Percentiles rank a stretch among this genome's conserved stretches.
Evolutionary conservation across 2,797 vertebrate species (phyloP).

Genomic region (Rhinogobio ventralis): DNA sequence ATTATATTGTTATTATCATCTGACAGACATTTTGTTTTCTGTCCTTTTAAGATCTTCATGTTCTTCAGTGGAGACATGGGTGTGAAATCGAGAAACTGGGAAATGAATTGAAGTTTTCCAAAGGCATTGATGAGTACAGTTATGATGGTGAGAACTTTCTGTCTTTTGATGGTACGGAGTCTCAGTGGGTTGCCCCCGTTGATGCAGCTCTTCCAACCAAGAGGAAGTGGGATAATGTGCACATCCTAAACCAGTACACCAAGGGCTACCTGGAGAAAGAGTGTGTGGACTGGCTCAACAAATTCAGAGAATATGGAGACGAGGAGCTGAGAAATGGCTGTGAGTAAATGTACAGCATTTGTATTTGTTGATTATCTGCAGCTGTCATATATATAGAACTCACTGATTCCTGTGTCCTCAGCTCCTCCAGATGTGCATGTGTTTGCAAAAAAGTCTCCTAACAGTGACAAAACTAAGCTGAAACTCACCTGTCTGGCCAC

Average conservation of each 20-base stretch:
- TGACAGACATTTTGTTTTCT: not conserved
- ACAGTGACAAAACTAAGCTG: not conserved
- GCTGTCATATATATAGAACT: constrained; percentile 12
- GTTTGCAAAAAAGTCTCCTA: not conserved
- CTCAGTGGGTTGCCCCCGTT: constrained; percentile 65
- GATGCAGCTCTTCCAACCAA: constrained; percentile 42
- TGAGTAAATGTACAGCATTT: constrained; percentile 47
- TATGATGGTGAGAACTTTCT: constrained; percentile 73
- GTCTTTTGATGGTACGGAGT: constrained; percentile 42
- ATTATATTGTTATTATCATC: not conserved
- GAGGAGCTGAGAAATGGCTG: rapidly evolving
- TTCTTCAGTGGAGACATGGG: constrained; percentile 75
- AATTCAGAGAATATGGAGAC: constrained; percentile 34
- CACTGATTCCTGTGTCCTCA: not conserved
- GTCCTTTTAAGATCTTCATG: constrained; percentile 55
- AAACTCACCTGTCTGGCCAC: not conserved
- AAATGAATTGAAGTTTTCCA: not conserved
- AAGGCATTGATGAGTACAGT: constrained; percentile 66
- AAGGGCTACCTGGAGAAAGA: too few relatives aligned
- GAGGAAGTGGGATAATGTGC: constrained; percentile 72
- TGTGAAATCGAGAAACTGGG: constrained; percentile 49
- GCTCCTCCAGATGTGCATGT: constrained; percentile 7
- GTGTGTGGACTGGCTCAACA: constrained; percentile 69
- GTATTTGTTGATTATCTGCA: not conserved
- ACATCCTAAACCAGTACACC: constrained; percentile 78